Evolutionary conservation across 2,113 vertebrate species (phyloP).

Genomic region (Lepisosteus oculatus): DNA sequence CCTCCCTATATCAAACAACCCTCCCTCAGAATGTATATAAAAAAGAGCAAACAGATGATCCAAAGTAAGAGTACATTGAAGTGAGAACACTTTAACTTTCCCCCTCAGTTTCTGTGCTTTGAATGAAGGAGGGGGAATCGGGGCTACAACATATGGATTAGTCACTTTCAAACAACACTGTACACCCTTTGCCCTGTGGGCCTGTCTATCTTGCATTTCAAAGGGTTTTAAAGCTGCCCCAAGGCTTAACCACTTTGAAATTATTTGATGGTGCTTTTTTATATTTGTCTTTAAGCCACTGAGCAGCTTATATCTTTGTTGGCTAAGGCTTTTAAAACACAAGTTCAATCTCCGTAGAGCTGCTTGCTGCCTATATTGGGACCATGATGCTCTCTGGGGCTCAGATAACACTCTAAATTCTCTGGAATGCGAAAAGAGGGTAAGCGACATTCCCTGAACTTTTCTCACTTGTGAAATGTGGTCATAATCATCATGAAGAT

Average conservation of each 20-base stretch:
- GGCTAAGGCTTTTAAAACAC: conserved; percentile 36
- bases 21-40: too few relatives aligned
- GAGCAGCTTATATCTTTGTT: conserved; percentile 52
- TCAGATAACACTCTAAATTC: conserved; percentile 13
- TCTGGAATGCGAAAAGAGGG: neutral
- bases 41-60: too few relatives aligned
- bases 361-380: neutral
- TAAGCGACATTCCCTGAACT: too few relatives aligned
- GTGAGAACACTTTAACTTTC: neutral
- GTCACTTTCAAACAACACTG: neutral
- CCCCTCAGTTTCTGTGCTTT: neutral
- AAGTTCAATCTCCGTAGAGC: conserved; percentile 1
- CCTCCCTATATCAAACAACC: too few relatives aligned
- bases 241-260: conserved; percentile 60
- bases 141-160: neutral
- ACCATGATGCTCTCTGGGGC: neutral
- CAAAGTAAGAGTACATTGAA: neutral
- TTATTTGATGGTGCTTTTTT: conserved; percentile 60
- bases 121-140: too few relatives aligned
- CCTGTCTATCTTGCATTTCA: conserved; percentile 39
- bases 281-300: conserved; percentile 59
- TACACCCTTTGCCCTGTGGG: conserved; percentile 10
- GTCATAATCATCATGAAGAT: neutral
- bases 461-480: neutral
- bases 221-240: conserved; percentile 61